Evolutionary conservation across 2,797 vertebrate species (phyloP), one percentile per base, ranked within the genome.

Genomic region (Leptatherina wallacei): DNA sequence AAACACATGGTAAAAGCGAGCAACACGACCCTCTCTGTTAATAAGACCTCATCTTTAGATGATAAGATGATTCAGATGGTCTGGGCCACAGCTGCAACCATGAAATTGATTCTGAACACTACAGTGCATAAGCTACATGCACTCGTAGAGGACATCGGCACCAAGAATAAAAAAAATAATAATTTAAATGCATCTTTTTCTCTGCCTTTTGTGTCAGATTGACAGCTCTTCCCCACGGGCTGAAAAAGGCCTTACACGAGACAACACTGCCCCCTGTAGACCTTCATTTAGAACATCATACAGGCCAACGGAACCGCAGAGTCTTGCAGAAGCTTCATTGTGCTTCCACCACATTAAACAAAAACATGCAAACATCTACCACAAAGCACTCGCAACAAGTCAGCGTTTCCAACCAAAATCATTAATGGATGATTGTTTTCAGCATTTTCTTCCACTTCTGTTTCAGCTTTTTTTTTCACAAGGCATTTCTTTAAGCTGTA

Each of bases 231-330:
- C 24, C 44, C 59, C 22, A 71, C 64, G 68, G 35, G 36, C 56
- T 47, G 59, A 4, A 47, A n/a, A 38, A 57, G 6, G 38, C 22
- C 38, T 85, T 71, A 40, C 36, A 51, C 82, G 78, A 81, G 71
- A 81, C 88, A 95, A 93, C 85, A 94, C 86, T 94, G 94, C 93
- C 94, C 93, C 89, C 94, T 93, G 84, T 71, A 75, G 93, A 67
- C 36, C 2, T 18, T 29, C 10, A 11, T 13, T 7, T 44, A 9
- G 35, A 82, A 83, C 6, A 75, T 51, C 77, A 75, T 2, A 55
- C 8, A 51, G 1, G 69, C 10, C 71, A 59, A 30, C 10, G 6
- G 7, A 67, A 65, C 36, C 22, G 30, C 12, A 27, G 11, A 32
- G 22, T 33, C 1, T 27, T 6, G 49, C 9, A 27, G 22, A 14